Evolutionary conservation across 2,113 vertebrate species (phyloP), one percentile per base, ranked within the genome.

Genomic region (Albula glossodonta): DNA sequence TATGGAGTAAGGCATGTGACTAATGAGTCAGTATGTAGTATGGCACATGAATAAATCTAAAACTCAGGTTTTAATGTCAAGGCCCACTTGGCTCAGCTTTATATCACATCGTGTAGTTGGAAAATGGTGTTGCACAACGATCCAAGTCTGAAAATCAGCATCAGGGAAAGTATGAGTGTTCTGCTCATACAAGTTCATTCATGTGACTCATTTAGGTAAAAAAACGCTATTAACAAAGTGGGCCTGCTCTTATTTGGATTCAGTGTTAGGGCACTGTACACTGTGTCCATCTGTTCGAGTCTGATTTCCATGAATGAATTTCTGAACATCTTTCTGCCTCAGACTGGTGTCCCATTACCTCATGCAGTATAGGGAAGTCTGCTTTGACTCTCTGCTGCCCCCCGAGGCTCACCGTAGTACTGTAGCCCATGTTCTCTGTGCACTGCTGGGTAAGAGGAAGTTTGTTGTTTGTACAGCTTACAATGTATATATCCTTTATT

Each of bases 371-470:
- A 89, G 89, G 49, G 51, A 91, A 31, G 86, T 90, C 0, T 84
- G 88, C 56, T 95, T 95, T 15, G 80, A 80, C 52, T 90, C 90
- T 81, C 90, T 95, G 50, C 90, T 94, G 60, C 82, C 93, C 6
- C 89, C 85, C 6, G 85, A 91, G 13, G 83, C 89, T 8, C 85
- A 94, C 5, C 91, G 93, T 10, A 83, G 49, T 56, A 81, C 90
- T 51, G 91, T 89, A 4, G 92, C 93, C 53, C 89, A 89, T 6
- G 84, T 94, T 63, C 95, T 96, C 90, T 93, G 90, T 87, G 51
- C 88, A 74, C 90, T 93, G 9, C 88, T 96, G 13, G 94, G 95
- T 96, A 83, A 92, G 92, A 66, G 11, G 15, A 50, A 25, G 19
- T 79, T 17, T 79, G 22, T 49, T 85, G 56, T 19, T 31, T 25